Base-by-base conservation (phyloP, 2,113 vertebrate species). In the Melanotaenia duboulayi region DNA sequence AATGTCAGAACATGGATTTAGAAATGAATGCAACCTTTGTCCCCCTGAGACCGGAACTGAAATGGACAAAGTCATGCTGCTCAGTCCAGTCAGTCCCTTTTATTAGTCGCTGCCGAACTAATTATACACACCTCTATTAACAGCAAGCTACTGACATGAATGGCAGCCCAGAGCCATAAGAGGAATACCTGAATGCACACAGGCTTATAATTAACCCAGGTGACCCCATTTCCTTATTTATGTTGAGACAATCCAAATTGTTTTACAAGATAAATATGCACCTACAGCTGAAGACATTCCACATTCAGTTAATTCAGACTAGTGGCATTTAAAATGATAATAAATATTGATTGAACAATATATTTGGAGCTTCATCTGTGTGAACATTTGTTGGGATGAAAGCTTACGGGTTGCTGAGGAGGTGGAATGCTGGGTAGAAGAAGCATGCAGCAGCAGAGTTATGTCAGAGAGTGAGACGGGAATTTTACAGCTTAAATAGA, bases 101-200 rank as follows among this genome's bases (percentile, higher is more conserved):
- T 5, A 35, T 48, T 52, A n/a, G 57, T 44, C 63, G 51, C 68
- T 1, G 39, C 57, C 1, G 39, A 6, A 79, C 76, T 89, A 78
- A 87, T 78, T 78, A 73, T 80, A 84, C 70, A 25, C 35, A 4
- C n/a, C 42, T 63, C 50, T 48, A 71, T 62, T 49, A 51, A 59
- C 39, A 46, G 35, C 42, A 24, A 23, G 40, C 20, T 37, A 3
- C 4, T 54, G 68, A 35, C 28, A 65, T 9, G 37, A 69, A 67
- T 58, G 70, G 35, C 62, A 52, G 19, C 23, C 49, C 9, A 22
- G 52, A 11, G 35, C 59, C 76, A 57, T 65, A 80, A 82, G 40
- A 35, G 75, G 75, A 82, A 50, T 42, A 44, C 22, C 63, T 48
- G 14, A 50, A 37, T 51, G 14, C 40, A 37, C 37, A 14, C 25